Conservation (phyloP, 2,797 vertebrate genomes). For the Hypotaenidia philippensis region DNA sequence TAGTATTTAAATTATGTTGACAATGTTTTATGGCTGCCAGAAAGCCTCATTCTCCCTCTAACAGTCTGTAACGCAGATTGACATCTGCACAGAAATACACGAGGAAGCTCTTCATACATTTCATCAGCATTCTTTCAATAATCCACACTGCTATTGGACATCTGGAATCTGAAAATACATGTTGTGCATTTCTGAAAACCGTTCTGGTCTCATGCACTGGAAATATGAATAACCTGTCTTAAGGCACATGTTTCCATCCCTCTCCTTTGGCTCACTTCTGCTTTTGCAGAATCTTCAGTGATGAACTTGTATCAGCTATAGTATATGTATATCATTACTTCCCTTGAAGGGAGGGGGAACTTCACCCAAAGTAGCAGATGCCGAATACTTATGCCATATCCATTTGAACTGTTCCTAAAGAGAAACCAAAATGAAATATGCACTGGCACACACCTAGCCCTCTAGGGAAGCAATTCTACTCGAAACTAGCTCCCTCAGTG, state of each 20-base stretch:
- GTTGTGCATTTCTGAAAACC: not conserved
- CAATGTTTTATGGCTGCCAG: not conserved
- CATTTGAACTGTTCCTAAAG: not conserved
- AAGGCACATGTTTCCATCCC: not conserved
- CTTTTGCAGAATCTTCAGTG: not conserved
- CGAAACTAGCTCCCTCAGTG: not conserved
- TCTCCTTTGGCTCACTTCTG: not conserved
- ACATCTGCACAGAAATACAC: not conserved
- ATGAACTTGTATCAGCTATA: not conserved
- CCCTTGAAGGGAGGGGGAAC: not conserved
- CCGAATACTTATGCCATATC: not conserved
- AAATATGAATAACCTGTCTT: not conserved
- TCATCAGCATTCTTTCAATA: conserved; percentile 26
- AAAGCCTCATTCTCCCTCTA: not conserved
- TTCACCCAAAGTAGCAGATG: not conserved
- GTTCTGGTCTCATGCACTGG: not conserved
- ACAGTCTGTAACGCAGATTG: not conserved
- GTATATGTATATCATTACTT: not conserved
- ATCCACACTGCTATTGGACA: not conserved
- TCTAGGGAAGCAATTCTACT: not conserved
- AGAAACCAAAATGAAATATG: not conserved
- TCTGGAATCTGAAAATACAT: not conserved
- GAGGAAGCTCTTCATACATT: not conserved
- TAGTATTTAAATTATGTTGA: not conserved
- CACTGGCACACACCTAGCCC: not conserved